Percentiles rank a stretch among this genome's conserved stretches.
These are phyloP conservation scores for Montifringilla adamsi DNA, from an alignment of 2,113 vertebrate species.

Conservation along the genomic window DNA sequence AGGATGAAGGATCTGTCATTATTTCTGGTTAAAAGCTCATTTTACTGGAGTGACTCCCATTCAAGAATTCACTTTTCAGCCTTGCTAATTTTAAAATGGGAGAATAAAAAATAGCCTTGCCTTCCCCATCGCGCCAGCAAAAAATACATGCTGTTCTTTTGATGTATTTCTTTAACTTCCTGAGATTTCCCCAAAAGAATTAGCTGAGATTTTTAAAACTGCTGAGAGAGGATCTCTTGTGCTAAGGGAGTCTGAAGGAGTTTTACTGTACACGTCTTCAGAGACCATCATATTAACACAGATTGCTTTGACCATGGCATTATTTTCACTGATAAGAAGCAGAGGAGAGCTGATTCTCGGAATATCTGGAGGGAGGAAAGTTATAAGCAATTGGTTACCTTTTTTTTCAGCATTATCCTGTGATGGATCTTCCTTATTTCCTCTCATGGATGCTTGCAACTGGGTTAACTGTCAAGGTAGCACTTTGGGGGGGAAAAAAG, in stretches of 20 bases:
- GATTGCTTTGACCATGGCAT: not conserved
- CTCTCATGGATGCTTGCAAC: not conserved
- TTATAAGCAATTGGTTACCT: not conserved
- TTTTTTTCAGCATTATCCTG: not conserved
- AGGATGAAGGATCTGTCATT: constrained; percentile 53
- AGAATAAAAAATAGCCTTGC: constrained; percentile 23
- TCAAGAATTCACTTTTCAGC: constrained; percentile 53
- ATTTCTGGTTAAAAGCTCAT: constrained; percentile 49
- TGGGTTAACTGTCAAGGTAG: not conserved
- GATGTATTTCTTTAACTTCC: constrained; percentile 14
- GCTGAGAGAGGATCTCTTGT: not conserved
- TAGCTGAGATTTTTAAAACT: constrained; percentile 35
- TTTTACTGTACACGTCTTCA: not conserved
- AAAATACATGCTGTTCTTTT: constrained; percentile 23
- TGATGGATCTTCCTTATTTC: not conserved
- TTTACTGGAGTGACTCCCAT: constrained; percentile 51
- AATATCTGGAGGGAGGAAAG: not conserved
- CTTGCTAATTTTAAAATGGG: constrained; percentile 52
- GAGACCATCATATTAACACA: not conserved
- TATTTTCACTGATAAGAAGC: constrained; percentile 23
- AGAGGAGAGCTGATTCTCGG: not conserved
- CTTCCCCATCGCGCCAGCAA: not conserved
- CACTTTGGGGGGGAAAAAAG: not conserved
- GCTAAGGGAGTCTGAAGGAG: not conserved
- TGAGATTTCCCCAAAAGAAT: constrained; percentile 37